phyloP scores from a whole-genome alignment of 2,888 invertebrate genomes.

The Eledone cirrhosa region DNA sequence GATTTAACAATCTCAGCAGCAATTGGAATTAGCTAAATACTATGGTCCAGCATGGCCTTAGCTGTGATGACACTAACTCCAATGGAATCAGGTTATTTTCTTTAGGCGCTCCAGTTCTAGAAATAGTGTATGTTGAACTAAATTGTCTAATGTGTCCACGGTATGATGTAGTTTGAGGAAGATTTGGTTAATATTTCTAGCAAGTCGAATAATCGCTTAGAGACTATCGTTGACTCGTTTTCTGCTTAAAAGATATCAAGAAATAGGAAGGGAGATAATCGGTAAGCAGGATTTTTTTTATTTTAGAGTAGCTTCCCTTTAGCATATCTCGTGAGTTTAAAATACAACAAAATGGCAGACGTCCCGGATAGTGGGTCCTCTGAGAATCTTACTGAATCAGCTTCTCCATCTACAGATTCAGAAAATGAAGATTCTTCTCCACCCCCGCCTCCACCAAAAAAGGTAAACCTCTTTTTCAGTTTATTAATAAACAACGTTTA shows the following conservation, averaged over 20 bases:
- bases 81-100: no score
- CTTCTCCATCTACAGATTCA: conserved; percentile 16
- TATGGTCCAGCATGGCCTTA: no score
- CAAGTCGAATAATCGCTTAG: neutral
- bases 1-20: no score
- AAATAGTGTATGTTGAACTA: no score
- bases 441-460: conserved; percentile 11
- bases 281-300: neutral
- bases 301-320: neutral
- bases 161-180: no score
- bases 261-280: neutral
- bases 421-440: conserved; percentile 22
- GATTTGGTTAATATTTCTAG: no score
- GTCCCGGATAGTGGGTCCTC: conserved; percentile 20
- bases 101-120: no score
- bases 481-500: neutral
- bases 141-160: no score
- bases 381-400: conserved; percentile 21
- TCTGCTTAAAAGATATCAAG: neutral
- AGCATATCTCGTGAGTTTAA: neutral
- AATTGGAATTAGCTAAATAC: no score
- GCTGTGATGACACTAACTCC: no score
- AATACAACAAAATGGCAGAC: conserved; percentile 17
- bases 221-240: neutral
- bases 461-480: neutral